These are phyloP conservation scores for Megaceryle torquata DNA, from an alignment of 2,113 vertebrate genomes.

Conservation along the genomic window DNA sequence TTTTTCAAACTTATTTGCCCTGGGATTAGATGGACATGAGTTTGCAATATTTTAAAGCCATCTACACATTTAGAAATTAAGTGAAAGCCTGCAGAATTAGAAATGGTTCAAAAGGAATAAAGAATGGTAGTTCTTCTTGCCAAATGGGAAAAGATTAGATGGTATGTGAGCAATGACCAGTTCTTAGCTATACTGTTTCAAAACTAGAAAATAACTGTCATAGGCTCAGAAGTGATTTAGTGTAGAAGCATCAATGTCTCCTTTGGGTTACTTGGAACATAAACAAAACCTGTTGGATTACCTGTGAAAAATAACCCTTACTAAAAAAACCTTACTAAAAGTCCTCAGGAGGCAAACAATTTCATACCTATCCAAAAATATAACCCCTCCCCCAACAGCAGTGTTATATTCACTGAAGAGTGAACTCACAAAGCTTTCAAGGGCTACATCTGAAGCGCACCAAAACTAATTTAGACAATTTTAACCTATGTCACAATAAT, in stretches of 20 bases:
- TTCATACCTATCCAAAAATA: neutral
- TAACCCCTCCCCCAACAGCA: neutral
- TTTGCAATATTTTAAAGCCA: conserved; percentile 30
- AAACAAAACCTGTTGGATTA: neutral
- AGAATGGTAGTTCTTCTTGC: neutral
- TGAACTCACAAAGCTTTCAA: neutral
- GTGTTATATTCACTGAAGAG: neutral
- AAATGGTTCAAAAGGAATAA: neutral
- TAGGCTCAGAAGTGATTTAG: neutral
- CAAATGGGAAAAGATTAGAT: neutral
- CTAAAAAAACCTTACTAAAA: neutral
- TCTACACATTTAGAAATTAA: conserved; percentile 14
- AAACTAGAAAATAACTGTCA: neutral
- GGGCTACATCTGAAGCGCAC: neutral
- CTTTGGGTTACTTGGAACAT: neutral
- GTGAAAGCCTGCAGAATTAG: neutral
- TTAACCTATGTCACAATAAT: neutral
- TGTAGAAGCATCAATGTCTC: neutral
- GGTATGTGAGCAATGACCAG: neutral
- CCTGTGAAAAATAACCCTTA: neutral
- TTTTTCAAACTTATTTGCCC: conserved; percentile 53
- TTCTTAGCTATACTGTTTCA: neutral
- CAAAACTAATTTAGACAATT: neutral
- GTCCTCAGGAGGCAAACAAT: neutral
- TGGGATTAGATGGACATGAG: conserved; percentile 36